A percentile compares a stretch with the other conserved stretches of the same genome.
phyloP scores from a whole-genome alignment of 64 coral and sea anemone species.

The Dendrophyllia cribrosa region DNA sequence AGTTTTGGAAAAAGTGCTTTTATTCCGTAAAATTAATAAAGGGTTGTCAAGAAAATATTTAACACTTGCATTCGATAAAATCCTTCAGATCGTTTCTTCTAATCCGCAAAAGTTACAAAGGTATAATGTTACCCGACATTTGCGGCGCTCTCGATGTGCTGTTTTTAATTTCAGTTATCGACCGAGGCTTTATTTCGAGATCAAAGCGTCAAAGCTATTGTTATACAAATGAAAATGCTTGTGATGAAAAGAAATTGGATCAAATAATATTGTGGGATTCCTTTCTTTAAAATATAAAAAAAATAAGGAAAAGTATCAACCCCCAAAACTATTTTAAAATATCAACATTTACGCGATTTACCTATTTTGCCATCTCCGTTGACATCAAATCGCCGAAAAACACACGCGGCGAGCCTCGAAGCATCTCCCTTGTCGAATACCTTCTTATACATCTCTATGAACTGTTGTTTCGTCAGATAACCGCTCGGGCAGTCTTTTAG shows the following conservation, averaged over 20 bases:
- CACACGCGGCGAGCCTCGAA: conserved; percentile 86
- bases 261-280: neutral
- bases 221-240: conserved; percentile 18
- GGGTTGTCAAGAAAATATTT: neutral
- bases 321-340: neutral
- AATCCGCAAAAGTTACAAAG: neutral
- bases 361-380: conserved; percentile 99
- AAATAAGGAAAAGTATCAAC: neutral
- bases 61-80: conserved; percentile 21
- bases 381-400: conserved; percentile 96
- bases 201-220: neutral
- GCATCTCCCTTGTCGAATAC: conserved; percentile 97
- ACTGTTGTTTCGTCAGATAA: conserved; percentile 92
- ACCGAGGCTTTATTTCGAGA: neutral
- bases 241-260: conserved; percentile 12
- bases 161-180: conserved; percentile 41
- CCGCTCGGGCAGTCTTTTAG: conserved; percentile 96
- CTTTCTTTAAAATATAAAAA: neutral
- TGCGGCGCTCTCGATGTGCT: neutral
- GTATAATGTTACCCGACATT: neutral
- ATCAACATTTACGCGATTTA: conserved; percentile 38
- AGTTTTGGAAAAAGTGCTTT: neutral
- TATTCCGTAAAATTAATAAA: neutral
- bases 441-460: conserved; percentile 98
- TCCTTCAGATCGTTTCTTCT: neutral